phyloP scores from a whole-genome alignment of 1,140 invertebrate species.

The Drosophila pandora region DNA sequence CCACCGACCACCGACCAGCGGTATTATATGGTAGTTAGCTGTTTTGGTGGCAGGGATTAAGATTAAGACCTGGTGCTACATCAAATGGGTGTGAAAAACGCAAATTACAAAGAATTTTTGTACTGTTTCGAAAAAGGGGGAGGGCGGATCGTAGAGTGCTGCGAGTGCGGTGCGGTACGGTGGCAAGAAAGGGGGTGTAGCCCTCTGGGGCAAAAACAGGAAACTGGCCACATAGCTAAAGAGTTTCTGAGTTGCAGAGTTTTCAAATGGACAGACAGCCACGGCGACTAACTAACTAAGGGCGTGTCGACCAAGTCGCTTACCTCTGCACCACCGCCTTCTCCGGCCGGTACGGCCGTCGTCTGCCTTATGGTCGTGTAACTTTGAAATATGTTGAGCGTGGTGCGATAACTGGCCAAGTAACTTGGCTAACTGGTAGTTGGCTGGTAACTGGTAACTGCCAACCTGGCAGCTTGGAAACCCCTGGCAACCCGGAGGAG shows the following conservation, averaged over 20 bases:
- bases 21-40: slow-evolving; percentile 70
- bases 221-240: slow-evolving; percentile 71
- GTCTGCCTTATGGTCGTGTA: slow-evolving; percentile 64
- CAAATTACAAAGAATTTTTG: slow-evolving; percentile 78
- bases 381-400: slow-evolving; percentile 79
- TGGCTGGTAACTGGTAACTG: slow-evolving; percentile 49
- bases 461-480: slow-evolving; percentile 7
- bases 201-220: slow-evolving; percentile 56
- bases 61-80: slow-evolving; percentile 77
- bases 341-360: background rate
- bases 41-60: slow-evolving; percentile 80
- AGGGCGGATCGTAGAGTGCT: background rate
- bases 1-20: background rate
- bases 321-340: slow-evolving; percentile 7
- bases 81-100: slow-evolving; percentile 81
- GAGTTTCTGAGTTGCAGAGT: slow-evolving; percentile 22
- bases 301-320: slow-evolving; percentile 64
- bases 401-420: slow-evolving; percentile 76
- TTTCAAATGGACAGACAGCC: slow-evolving; percentile 40
- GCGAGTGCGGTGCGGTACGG: background rate
- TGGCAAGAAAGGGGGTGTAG: slow-evolving; percentile 18
- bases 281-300: slow-evolving; percentile 73
- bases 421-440: slow-evolving; percentile 49
- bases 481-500: slow-evolving; percentile 7
- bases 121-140: slow-evolving; percentile 14